Percentiles rank a stretch among this genome's conserved stretches.
Conservation (phyloP, 2,888 invertebrate genomes). For the Andricus curvator region DNA sequence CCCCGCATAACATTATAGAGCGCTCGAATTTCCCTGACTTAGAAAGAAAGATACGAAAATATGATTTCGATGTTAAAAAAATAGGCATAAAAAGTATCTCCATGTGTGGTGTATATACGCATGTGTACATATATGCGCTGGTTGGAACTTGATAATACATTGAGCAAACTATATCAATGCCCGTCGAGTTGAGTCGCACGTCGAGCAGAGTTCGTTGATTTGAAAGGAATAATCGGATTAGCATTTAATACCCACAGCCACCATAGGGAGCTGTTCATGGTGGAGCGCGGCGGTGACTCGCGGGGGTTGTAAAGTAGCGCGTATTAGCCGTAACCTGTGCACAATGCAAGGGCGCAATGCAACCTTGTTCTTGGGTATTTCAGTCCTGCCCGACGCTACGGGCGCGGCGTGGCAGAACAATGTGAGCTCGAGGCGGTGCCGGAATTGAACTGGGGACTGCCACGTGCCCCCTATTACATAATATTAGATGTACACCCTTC, state of each 20-base stretch:
- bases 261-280: conserved; percentile 57
- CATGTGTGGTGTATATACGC: background rate
- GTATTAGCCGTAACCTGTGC: conserved; percentile 54
- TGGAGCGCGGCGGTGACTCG: conserved; percentile 57
- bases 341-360: conserved; percentile 52
- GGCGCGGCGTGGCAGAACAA: conserved; percentile 49
- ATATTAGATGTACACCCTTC: conserved; percentile 55
- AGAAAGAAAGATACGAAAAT: background rate
- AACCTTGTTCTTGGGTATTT: conserved; percentile 54
- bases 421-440: conserved; percentile 53
- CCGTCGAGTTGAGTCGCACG: conserved; percentile 11
- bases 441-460: conserved; percentile 54
- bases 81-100: background rate
- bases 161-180: conserved; percentile 17
- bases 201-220: conserved; percentile 62
- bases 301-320: conserved; percentile 56
- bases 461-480: conserved; percentile 65
- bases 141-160: background rate
- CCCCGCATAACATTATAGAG: too few species aligned
- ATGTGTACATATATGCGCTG: background rate
- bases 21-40: too few species aligned
- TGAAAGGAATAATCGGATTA: conserved; percentile 69
- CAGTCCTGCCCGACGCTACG: conserved; percentile 9
- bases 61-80: background rate
- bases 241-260: conserved; percentile 64